Percentiles rank a stretch among this genome's conserved stretches.
Conservation (phyloP, 2,797 vertebrate species). For the Phataginus tetradactyla region DNA sequence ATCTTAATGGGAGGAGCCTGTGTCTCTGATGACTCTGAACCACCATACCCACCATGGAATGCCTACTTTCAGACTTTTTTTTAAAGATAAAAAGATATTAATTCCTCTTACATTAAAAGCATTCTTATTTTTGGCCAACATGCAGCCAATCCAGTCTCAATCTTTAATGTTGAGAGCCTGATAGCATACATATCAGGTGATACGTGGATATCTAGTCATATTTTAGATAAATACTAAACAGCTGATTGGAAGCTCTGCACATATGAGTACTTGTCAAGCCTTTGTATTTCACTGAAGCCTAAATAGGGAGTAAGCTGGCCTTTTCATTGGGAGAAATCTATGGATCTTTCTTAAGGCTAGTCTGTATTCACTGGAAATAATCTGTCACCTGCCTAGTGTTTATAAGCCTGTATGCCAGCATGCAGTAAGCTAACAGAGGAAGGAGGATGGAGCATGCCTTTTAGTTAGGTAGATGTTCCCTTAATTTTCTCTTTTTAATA, state of each 20-base stretch:
- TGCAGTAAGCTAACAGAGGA: not conserved
- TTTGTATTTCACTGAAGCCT: not conserved
- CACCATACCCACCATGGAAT: not conserved
- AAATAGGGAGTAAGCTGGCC: not conserved
- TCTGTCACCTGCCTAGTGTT: not conserved
- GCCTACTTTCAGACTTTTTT: not conserved
- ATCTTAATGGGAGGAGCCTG: not conserved
- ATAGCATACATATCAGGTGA: not conserved
- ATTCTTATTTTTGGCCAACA: not conserved
- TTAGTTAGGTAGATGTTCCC: not conserved
- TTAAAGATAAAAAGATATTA: not conserved
- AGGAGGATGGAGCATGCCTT: not conserved
- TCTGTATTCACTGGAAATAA: not conserved
- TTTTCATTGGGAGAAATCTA: not conserved
- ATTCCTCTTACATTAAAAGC: not conserved
- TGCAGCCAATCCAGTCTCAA: not conserved
- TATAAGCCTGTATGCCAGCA: not conserved
- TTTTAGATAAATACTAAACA: not conserved
- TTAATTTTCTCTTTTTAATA: not conserved
- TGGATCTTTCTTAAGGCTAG: not conserved
- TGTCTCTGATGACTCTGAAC: not conserved
- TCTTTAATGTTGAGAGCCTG: not conserved
- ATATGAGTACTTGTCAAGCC: not conserved
- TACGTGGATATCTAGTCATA: not conserved
- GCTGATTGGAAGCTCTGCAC: not conserved